Conservation (phyloP, 2,797 vertebrate species). For the Bryconaethiops microstoma region DNA sequence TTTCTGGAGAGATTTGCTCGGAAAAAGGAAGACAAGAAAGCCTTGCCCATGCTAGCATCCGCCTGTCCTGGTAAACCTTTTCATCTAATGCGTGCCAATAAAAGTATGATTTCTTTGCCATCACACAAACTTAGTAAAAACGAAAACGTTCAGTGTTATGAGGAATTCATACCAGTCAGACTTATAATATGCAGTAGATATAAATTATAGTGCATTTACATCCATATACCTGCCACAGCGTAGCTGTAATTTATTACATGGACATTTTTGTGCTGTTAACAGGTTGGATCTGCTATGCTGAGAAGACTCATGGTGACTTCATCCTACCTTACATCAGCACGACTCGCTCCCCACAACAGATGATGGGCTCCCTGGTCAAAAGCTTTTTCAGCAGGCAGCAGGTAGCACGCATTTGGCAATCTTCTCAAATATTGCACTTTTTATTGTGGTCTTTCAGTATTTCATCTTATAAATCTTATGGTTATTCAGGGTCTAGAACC, state of each 20-base stretch:
- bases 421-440: background rate
- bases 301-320: slow-evolving; percentile 92
- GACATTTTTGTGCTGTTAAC: slow-evolving; percentile 32
- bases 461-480: slow-evolving; percentile 31
- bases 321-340: slow-evolving; percentile 92
- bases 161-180: background rate
- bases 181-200: background rate
- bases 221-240: too few species aligned
- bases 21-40: slow-evolving; percentile 74
- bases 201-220: background rate
- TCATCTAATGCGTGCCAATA: background rate
- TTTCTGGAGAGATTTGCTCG: slow-evolving; percentile 85
- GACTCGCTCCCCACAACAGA: slow-evolving; percentile 92
- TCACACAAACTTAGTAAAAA: background rate
- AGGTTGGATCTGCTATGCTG: slow-evolving; percentile 99
- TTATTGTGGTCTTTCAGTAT: background rate
- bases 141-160: background rate
- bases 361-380: slow-evolving; percentile 96
- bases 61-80: slow-evolving; percentile 88
- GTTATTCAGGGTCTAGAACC: slow-evolving; percentile 79
- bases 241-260: background rate
- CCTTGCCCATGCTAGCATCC: slow-evolving; percentile 90
- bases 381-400: slow-evolving; percentile 84
- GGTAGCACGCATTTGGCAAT: slow-evolving; percentile 67
- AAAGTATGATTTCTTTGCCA: background rate